Conservation (phyloP, 1,140 invertebrate genomes). For the Pissodes strobi region DNA sequence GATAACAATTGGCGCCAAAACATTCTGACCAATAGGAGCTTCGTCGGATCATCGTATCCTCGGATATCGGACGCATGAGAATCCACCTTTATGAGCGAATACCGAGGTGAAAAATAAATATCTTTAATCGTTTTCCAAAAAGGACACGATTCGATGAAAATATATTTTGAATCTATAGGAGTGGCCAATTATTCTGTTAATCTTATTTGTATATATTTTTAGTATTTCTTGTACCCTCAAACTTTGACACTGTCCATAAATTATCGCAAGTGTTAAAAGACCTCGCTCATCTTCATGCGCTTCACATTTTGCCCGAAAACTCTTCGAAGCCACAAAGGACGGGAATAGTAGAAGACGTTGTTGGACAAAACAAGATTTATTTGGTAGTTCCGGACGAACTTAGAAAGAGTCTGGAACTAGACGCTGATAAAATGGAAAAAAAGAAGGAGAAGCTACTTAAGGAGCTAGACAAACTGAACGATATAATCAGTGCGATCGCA, state of each 20-base stretch:
- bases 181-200: too few relatives aligned
- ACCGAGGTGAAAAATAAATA: too few relatives aligned
- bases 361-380: conserved; percentile 36
- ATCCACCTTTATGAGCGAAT: too few relatives aligned
- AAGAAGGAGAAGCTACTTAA: conserved; percentile 54
- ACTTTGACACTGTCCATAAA: background rate
- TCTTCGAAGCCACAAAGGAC: background rate
- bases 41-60: too few relatives aligned
- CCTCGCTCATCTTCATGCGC: conserved; percentile 27
- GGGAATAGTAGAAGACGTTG: conserved; percentile 35
- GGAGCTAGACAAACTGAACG: conserved; percentile 53
- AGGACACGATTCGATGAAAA: too few relatives aligned
- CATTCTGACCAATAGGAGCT: too few relatives aligned
- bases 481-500: conserved; percentile 40
- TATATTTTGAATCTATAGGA: too few relatives aligned
- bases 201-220: background rate
- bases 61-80: too few relatives aligned
- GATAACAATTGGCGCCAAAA: too few relatives aligned
- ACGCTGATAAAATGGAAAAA: conserved; percentile 49
- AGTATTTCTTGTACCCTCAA: conserved; percentile 11
- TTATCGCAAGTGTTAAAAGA: conserved; percentile 38
- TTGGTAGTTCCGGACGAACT: conserved; percentile 42
- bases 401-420: conserved; percentile 34
- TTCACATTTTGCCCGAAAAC: background rate
- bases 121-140: too few relatives aligned